Evolutionary conservation across 2,797 vertebrate genomes (phyloP).

Genomic region (Pempheris klunzingeri): DNA sequence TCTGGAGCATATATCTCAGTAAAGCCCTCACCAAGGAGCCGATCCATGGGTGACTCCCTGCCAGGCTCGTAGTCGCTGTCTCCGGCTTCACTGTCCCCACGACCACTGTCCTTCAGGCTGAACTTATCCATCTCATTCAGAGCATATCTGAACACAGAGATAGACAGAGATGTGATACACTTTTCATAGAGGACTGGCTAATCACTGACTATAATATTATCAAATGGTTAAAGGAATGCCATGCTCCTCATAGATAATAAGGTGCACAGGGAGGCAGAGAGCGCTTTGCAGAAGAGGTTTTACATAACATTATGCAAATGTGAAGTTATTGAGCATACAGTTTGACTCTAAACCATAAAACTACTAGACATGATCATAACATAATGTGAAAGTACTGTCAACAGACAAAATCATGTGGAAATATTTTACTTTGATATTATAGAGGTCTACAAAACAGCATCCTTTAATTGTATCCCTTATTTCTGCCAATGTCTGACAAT

Average conservation of each 20-base stretch:
- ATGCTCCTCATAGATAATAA: constrained; percentile 49
- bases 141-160: constrained; percentile 89
- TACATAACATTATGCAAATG: constrained; percentile 75
- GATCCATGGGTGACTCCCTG: constrained; percentile 95
- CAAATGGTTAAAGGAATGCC: constrained; percentile 7
- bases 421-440: background rate
- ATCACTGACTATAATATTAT: constrained; percentile 32
- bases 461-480: background rate
- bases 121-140: constrained; percentile 99
- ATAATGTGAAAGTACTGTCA: constrained; percentile 13
- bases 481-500: background rate
- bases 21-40: constrained; percentile 97
- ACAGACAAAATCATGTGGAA: constrained; percentile 1
- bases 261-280: constrained; percentile 33
- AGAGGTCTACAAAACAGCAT: background rate
- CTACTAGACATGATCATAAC: constrained; percentile 30
- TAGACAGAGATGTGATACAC: constrained; percentile 37
- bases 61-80: constrained; percentile 99
- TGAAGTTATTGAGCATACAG: constrained; percentile 51
- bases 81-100: constrained; percentile 97
- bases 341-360: constrained; percentile 56
- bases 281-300: constrained; percentile 59
- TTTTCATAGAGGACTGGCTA: constrained; percentile 16
- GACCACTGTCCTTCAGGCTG: constrained; percentile 98
- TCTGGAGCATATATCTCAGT: constrained; percentile 95